Evolutionary conservation across 2,797 vertebrate species (phyloP).

Genomic region (Mallotus villosus): DNA sequence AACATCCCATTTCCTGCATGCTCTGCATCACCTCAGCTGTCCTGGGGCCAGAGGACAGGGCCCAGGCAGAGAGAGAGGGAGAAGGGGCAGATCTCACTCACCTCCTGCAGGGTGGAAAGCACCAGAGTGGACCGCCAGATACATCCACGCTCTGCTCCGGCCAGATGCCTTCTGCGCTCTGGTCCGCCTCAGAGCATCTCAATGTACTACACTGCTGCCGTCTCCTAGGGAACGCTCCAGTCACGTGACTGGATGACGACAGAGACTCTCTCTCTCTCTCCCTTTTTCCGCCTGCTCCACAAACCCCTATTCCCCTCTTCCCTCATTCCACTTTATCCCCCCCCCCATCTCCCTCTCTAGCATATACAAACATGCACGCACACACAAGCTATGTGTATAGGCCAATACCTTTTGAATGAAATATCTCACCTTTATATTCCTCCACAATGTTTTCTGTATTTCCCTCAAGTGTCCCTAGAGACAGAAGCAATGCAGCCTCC

Average conservation of each 20-base stretch:
- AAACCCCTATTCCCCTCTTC: constrained; percentile 16
- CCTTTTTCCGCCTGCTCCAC: constrained; percentile 34
- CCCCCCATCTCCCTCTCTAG: constrained; percentile 22
- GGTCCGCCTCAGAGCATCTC: constrained; percentile 77
- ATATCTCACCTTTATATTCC: neutral
- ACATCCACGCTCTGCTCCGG: constrained; percentile 67
- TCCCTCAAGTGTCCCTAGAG: neutral
- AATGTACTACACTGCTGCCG: constrained; percentile 76
- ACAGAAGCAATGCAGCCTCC: constrained; percentile 12
- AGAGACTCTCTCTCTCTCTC: constrained; percentile 40
- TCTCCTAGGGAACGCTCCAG: constrained; percentile 84
- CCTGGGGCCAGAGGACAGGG: neutral
- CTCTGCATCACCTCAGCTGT: neutral
- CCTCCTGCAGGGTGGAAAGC: constrained; percentile 65
- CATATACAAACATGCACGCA: constrained; percentile 23
- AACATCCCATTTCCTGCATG: neutral
- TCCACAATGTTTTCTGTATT: constrained; percentile 8
- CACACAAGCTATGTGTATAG: constrained; percentile 20
- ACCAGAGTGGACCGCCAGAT: constrained; percentile 63
- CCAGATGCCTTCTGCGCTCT: constrained; percentile 70
- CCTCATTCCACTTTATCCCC: constrained; percentile 35
- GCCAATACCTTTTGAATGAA: constrained; percentile 22
- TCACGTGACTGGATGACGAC: constrained; percentile 76
- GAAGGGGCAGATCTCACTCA: constrained; percentile 53
- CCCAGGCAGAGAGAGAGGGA: neutral